These are phyloP conservation scores for Mythimna loreyi DNA, from an alignment of 2,888 invertebrate species.

Conservation along the genomic window DNA sequence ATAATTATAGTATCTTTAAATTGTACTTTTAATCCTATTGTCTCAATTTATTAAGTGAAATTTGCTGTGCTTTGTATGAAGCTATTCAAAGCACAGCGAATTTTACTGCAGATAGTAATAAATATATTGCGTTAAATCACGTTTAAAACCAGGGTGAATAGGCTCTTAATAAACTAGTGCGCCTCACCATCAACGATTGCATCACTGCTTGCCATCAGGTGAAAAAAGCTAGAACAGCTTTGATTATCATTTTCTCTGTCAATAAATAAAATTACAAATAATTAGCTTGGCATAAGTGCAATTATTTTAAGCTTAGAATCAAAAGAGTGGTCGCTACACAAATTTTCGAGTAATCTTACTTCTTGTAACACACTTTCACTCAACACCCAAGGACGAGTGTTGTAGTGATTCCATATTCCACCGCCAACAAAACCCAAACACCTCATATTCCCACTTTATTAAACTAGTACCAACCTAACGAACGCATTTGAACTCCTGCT, in stretches of 20 bases:
- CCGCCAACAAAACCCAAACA: constrained; percentile 20
- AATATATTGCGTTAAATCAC: background rate
- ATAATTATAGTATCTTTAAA: constrained; percentile 29
- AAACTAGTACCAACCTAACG: constrained; percentile 47
- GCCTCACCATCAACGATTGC: no score
- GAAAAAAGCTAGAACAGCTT: no score
- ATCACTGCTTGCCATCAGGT: no score
- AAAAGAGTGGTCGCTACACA: no score
- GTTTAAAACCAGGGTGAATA: no score
- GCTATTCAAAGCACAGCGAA: background rate
- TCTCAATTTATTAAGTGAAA: background rate
- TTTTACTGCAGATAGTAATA: background rate
- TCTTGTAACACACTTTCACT: background rate
- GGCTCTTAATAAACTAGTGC: no score
- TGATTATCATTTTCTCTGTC: background rate
- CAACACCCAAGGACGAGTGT: no score
- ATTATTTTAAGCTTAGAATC: background rate
- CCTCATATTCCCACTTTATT: constrained; percentile 36
- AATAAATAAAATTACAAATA: background rate
- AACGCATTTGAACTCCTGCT: constrained; percentile 58
- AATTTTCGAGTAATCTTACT: background rate
- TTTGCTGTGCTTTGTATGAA: no score
- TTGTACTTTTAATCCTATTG: constrained; percentile 23
- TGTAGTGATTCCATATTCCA: no score
- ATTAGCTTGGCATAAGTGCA: background rate